Evolutionary conservation across 2,797 vertebrate genomes (phyloP).

Genomic region (Acipenser oxyrinchus): DNA sequence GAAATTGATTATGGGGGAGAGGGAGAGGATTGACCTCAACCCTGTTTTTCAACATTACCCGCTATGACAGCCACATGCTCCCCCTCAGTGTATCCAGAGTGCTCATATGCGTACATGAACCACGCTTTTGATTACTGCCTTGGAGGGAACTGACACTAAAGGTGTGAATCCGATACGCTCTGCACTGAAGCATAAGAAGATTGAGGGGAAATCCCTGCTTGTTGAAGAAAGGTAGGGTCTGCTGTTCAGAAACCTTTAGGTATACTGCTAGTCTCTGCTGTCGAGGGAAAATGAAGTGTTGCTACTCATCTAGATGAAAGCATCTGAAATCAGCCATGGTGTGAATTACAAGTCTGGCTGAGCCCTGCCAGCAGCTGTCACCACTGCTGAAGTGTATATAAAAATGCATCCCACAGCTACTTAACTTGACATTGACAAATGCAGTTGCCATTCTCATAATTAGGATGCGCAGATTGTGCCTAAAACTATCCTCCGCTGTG

Average conservation of each 20-base stretch:
- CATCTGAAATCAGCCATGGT: conserved; percentile 14
- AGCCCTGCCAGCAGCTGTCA: conserved; percentile 12
- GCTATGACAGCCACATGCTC: no score
- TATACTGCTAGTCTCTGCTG: conserved; percentile 5
- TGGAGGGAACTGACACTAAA: no score
- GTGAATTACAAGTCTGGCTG: conserved; percentile 18
- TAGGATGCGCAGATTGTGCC: conserved; percentile 3
- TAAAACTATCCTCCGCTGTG: conserved; percentile 18
- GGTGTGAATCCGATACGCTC: neutral
- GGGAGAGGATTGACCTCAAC: no score
- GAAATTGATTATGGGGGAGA: no score
- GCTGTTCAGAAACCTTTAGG: neutral
- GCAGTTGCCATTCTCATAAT: conserved; percentile 5
- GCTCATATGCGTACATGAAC: no score
- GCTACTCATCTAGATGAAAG: neutral
- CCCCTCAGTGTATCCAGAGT: no score
- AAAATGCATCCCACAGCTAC: conserved; percentile 4
- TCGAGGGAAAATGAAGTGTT: neutral
- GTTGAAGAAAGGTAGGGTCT: neutral
- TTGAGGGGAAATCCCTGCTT: neutral
- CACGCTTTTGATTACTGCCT: no score
- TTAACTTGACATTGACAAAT: conserved; percentile 3
- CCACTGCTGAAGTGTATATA: conserved; percentile 2
- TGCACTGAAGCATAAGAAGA: neutral
- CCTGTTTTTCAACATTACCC: no score